Evolutionary conservation across 2,113 vertebrate species (phyloP).

Genomic region (Ciconia stormi): DNA sequence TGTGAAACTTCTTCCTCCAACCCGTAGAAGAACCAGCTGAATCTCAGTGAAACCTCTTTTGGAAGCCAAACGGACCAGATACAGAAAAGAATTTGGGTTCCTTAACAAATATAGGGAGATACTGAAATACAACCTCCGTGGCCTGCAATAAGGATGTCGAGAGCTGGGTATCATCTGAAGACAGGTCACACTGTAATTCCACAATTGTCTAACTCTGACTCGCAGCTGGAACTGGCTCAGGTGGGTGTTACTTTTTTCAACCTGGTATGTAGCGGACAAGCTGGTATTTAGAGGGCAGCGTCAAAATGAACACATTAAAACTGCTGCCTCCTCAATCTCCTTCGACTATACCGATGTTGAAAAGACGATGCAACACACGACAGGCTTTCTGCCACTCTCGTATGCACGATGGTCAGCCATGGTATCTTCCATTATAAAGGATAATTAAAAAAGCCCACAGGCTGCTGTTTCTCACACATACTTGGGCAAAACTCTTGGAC

Average conservation of each 20-base stretch:
- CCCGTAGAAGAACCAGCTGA: not conserved
- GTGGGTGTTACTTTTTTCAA: not conserved
- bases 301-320: not conserved
- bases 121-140: not conserved
- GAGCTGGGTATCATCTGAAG: not conserved
- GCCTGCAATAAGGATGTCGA: accelerated
- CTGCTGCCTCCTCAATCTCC: not conserved
- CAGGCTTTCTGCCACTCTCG: not conserved
- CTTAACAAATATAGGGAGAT: too few relatives aligned
- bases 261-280: not conserved
- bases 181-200: not conserved
- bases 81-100: not conserved
- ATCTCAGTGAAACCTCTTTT: not conserved
- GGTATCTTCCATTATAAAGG: not conserved
- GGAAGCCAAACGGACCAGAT: not conserved
- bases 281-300: not conserved
- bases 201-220: not conserved
- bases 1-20: not conserved
- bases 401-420: not conserved
- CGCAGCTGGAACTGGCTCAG: not conserved
- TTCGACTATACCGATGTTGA: accelerated
- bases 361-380: accelerated
- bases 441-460: not conserved
- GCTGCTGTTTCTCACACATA: not conserved
- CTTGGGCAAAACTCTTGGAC: not conserved